Percentiles rank a stretch among this genome's conserved stretches.
These are phyloP conservation scores for Anomalospiza imberbis DNA, from an alignment of 2,797 vertebrate genomes.

Conservation along the genomic window DNA sequence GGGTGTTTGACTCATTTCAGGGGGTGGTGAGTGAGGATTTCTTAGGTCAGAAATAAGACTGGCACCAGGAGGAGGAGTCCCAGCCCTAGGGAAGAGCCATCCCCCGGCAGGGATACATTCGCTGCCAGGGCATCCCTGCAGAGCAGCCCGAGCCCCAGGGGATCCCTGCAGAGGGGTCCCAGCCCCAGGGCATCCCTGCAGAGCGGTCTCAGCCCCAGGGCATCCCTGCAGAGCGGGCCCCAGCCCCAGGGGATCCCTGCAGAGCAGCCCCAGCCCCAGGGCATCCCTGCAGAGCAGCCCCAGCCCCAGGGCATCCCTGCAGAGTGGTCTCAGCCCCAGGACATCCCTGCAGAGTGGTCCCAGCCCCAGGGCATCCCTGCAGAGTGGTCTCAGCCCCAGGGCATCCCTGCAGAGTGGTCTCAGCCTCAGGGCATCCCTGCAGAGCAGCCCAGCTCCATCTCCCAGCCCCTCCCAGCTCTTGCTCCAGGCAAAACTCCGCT, in stretches of 20 bases:
- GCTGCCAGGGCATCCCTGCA: neutral
- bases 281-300: neutral
- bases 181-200: neutral
- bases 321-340: neutral
- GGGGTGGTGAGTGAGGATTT: neutral
- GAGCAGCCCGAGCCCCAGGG: neutral
- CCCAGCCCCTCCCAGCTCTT: neutral
- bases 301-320: neutral
- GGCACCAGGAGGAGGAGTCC: neutral
- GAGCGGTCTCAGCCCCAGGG: neutral
- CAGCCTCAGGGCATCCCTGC: neutral
- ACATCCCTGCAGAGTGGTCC: neutral
- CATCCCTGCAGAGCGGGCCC: neutral
- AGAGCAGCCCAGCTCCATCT: neutral
- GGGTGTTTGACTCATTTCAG: neutral
- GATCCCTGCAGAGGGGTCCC: neutral
- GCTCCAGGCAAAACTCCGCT: neutral
- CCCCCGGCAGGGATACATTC: accelerated
- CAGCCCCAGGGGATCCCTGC: neutral
- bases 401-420: neutral
- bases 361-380: neutral
- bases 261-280: neutral
- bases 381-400: no score
- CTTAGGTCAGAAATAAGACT: neutral
- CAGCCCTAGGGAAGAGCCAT: neutral